Base-by-base conservation (phyloP, 1,140 invertebrate species). In the Lepidurus apus region DNA sequence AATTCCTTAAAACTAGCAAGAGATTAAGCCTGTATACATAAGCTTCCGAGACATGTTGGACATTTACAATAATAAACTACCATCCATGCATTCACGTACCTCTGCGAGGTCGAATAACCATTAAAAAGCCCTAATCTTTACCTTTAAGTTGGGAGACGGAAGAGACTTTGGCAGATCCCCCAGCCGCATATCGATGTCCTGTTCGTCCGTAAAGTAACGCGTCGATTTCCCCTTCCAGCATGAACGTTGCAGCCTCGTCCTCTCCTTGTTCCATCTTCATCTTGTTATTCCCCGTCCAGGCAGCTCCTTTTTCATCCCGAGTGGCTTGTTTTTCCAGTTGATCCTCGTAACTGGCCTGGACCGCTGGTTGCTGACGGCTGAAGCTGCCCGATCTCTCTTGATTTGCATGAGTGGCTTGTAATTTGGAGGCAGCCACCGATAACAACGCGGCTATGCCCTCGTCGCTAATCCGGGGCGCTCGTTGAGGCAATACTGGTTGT, bases 171-270 rank as follows among this genome's bases (percentile, higher is more conserved):
- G 17, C 21, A 0, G 53, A 21, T 21, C 21, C 21, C 53, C 21
- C 53, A 17, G 6, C 9, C 8, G 53, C 53, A 7, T 21, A 13
- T 7, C 53, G 53, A n/a, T 65, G 53, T 65, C 53, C 21, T 4
- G 80, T 80, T 21, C 79, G 78, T 26, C 84, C 85, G 79, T 84
- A 84, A 17, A 85, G 77, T 13, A 85, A 80, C 2, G 81, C 81
- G 79, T 85, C 85, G 24, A 85, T 85, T 76, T 85, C 84, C 78
- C 83, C 83, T 77, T 85, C 84, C 24, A 84, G 74, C 24, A 82
- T 74, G n/a, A 81, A 42, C n/a, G 82, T 80, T 47, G 80, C 79
- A 34, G 78, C 79, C 34, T 73, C 10, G 42, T 24, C 34, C 26
- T 78, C 78, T 24, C 43, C 74, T 10, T 73, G 75, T 76, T 76